Evolutionary conservation across 2,888 invertebrate species (phyloP).

Genomic region (Kuschelorhynchus macadamiae): DNA sequence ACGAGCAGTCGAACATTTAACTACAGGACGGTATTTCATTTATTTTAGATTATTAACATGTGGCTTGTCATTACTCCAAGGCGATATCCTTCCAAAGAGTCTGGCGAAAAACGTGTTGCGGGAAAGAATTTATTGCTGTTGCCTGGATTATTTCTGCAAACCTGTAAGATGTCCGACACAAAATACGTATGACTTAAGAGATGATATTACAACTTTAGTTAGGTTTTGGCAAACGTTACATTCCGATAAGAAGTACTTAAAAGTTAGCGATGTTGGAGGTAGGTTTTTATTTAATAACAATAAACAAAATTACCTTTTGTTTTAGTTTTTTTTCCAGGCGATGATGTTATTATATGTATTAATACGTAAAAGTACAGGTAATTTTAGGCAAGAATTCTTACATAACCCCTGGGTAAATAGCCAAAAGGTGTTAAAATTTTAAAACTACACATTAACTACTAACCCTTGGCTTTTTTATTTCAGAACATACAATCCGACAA

Average conservation of each 20-base stretch:
- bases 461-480: too few relatives aligned
- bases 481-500: too few relatives aligned
- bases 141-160: slow-evolving; percentile 96
- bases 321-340: too few relatives aligned
- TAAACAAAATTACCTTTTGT: too few relatives aligned
- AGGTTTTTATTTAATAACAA: slow-evolving; percentile 58
- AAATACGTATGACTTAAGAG: slow-evolving; percentile 81
- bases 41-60: slow-evolving; percentile 85
- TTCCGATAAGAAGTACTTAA: slow-evolving; percentile 92
- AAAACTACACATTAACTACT: too few relatives aligned
- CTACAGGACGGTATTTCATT: too few relatives aligned
- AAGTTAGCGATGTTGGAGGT: slow-evolving; percentile 86
- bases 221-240: slow-evolving; percentile 98
- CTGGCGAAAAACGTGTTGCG: slow-evolving; percentile 92
- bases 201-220: slow-evolving; percentile 90
- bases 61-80: slow-evolving; percentile 93
- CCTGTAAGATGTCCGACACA: slow-evolving; percentile 92
- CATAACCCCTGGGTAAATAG: too few relatives aligned
- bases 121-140: slow-evolving; percentile 94
- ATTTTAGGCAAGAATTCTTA: too few relatives aligned
- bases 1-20: too few relatives aligned
- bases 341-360: too few relatives aligned
- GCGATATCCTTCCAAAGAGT: slow-evolving; percentile 89
- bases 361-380: too few relatives aligned
- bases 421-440: too few relatives aligned